A percentile compares a stretch with the other conserved stretches of the same genome.
Conservation (phyloP, 2,113 vertebrate species). For the Clarias batrachus region DNA sequence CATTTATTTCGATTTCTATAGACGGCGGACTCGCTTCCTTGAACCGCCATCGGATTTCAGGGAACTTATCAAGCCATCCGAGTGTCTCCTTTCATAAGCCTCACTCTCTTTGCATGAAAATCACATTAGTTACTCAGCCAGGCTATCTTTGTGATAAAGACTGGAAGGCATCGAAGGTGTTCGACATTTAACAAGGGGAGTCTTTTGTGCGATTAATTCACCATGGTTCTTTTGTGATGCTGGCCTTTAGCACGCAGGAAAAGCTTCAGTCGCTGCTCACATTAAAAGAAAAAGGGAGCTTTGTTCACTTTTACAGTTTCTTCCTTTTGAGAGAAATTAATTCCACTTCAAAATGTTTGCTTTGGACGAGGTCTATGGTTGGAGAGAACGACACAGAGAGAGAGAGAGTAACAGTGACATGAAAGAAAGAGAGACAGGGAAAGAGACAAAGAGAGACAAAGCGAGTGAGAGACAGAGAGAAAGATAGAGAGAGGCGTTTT, state of each 20-base stretch:
- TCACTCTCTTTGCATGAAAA: conserved; percentile 4
- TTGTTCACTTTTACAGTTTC: conserved; percentile 33
- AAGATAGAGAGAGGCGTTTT: neutral
- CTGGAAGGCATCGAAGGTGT: neutral
- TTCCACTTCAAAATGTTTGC: conserved; percentile 49
- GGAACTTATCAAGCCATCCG: neutral
- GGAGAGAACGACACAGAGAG: neutral
- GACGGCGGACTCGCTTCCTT: neutral
- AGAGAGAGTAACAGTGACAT: neutral
- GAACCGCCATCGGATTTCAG: conserved; percentile 2
- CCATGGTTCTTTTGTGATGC: neutral
- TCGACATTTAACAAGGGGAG: neutral
- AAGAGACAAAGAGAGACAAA: neutral
- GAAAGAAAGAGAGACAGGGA: neutral
- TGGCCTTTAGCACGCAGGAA: conserved; percentile 28
- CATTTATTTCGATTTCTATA: neutral
- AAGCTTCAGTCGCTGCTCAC: conserved; percentile 31
- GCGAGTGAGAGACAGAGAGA: neutral
- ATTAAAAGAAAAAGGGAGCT: neutral
- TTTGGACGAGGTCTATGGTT: conserved; percentile 29
- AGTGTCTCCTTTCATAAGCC: neutral
- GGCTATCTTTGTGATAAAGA: conserved; percentile 1
- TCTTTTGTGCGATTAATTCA: conserved; percentile 23
- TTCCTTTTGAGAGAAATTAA: conserved; percentile 44
- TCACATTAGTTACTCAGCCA: conserved; percentile 17